Evolutionary conservation across 1,140 invertebrate genomes (phyloP).

Genomic region (Bombus fervidus): DNA sequence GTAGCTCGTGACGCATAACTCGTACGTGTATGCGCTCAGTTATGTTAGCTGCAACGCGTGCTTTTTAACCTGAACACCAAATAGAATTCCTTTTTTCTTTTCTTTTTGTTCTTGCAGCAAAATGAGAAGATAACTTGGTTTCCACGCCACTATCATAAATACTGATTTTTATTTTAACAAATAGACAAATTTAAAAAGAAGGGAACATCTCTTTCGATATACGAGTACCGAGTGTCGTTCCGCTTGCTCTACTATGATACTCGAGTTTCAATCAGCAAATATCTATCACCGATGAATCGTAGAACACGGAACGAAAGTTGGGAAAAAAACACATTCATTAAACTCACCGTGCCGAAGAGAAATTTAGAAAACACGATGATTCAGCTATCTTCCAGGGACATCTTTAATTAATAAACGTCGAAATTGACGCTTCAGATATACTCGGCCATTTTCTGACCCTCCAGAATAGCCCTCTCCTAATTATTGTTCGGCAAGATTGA

Average conservation of each 20-base stretch:
- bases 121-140: background rate
- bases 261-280: background rate
- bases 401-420: conserved; percentile 31
- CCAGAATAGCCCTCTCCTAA: background rate
- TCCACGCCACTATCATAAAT: background rate
- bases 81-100: background rate
- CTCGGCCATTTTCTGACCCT: background rate
- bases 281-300: background rate
- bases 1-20: conserved; percentile 9
- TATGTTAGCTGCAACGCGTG: background rate
- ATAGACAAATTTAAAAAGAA: background rate
- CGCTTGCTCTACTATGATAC: background rate
- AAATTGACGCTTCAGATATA: background rate
- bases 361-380: conserved; percentile 24
- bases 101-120: background rate
- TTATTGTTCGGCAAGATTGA: conserved; percentile 38
- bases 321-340: background rate
- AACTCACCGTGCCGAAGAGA: background rate
- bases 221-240: too few relatives aligned
- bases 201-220: too few relatives aligned
- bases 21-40: background rate
- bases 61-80: background rate
- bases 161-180: background rate
- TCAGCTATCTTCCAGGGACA: background rate
- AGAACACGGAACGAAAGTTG: background rate